These are phyloP conservation scores for Gymnothorax javanicus DNA, from an alignment of 2,797 vertebrate species.

Conservation along the genomic window DNA sequence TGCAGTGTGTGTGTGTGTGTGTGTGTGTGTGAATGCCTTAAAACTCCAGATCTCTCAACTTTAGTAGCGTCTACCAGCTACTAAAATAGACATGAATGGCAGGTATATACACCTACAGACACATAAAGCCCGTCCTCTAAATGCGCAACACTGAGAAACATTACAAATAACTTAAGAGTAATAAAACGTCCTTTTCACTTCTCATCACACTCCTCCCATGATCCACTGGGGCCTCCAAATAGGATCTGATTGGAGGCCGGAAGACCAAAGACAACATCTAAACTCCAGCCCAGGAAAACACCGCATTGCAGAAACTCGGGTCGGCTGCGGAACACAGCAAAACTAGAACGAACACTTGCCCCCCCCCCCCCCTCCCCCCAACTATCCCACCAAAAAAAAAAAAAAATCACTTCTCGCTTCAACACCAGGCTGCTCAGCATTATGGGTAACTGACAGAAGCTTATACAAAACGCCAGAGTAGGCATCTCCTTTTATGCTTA, in stretches of 20 bases:
- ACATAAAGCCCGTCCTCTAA: conserved; percentile 15
- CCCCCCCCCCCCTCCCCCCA: not conserved
- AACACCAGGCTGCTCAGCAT: conserved; percentile 54
- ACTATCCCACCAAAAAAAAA: conserved; percentile 30
- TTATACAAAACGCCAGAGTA: conserved; percentile 64
- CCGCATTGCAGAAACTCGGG: conserved; percentile 20
- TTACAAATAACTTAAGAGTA: not conserved
- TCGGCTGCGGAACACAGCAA: conserved; percentile 14
- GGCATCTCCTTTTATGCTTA: conserved; percentile 60
- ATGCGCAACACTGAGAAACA: conserved; percentile 5
- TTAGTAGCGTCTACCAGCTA: not conserved
- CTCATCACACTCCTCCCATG: conserved; percentile 13
- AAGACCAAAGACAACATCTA: conserved; percentile 44
- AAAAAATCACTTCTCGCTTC: conserved; percentile 23
- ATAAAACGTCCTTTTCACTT: not conserved
- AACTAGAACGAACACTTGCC: conserved; percentile 28
- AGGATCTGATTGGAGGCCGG: conserved; percentile 41
- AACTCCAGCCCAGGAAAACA: conserved; percentile 2
- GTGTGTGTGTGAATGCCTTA: not conserved
- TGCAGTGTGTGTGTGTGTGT: not conserved
- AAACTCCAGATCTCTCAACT: not conserved
- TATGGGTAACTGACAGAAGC: conserved; percentile 60
- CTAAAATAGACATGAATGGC: not conserved
- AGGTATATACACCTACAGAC: not conserved
- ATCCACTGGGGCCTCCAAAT: conserved; percentile 22